These are phyloP conservation scores for Silurus aristotelis DNA, from an alignment of 2,797 vertebrate species.

Conservation along the genomic window DNA sequence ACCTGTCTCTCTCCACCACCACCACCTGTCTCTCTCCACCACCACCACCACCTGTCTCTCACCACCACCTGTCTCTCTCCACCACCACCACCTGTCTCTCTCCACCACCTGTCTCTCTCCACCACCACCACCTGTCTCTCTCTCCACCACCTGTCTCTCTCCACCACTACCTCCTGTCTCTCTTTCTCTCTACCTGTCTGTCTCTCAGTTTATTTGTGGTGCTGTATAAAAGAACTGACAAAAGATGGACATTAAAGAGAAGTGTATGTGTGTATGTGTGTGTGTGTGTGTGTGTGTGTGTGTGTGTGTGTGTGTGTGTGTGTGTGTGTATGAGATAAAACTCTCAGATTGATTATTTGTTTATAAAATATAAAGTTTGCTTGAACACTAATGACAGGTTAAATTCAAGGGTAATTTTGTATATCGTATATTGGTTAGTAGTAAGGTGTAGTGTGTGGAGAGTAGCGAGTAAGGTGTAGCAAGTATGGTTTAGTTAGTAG, in stretches of 20 bases:
- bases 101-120: neutral
- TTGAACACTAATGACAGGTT: neutral
- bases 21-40: too few relatives aligned
- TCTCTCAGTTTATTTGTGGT: neutral
- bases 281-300: neutral
- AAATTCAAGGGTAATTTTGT: neutral
- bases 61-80: neutral
- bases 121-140: too few relatives aligned
- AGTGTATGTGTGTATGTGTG: constrained; percentile 5
- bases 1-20: too few relatives aligned
- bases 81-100: neutral
- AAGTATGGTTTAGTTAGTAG: too few relatives aligned
- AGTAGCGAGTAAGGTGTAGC: too few relatives aligned
- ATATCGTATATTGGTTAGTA: neutral
- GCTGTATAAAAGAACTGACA: neutral
- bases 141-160: neutral
- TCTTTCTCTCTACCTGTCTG: neutral
- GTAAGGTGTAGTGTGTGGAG: too few relatives aligned
- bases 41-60: too few relatives aligned
- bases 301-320: neutral
- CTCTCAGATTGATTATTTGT: neutral
- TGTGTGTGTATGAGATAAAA: neutral
- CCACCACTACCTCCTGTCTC: neutral
- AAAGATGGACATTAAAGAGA: constrained; percentile 16
- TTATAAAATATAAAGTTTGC: neutral